A percentile compares a stretch with the other conserved stretches of the same genome.
These are phyloP conservation scores for Lophotriccus pileatus DNA, from an alignment of 2,797 vertebrate species.

Conservation along the genomic window DNA sequence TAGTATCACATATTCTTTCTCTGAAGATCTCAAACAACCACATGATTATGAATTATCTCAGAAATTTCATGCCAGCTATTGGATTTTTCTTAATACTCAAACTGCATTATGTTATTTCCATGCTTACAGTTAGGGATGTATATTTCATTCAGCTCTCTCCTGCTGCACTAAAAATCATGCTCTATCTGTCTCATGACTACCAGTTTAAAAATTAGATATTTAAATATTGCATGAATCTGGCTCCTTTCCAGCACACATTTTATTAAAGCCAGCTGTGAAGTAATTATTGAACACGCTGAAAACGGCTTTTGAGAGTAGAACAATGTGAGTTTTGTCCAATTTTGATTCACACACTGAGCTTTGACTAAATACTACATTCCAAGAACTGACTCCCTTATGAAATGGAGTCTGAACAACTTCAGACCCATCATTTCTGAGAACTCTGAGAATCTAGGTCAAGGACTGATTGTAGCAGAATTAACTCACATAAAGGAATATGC, in stretches of 20 bases:
- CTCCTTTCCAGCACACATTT: neutral
- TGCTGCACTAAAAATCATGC: neutral
- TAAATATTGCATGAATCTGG: neutral
- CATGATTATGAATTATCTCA: neutral
- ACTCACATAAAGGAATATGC: neutral
- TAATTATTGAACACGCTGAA: slow-evolving; percentile 27
- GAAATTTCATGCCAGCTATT: neutral
- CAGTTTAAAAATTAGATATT: neutral
- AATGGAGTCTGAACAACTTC: slow-evolving; percentile 1
- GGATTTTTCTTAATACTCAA: neutral
- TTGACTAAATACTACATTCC: slow-evolving; percentile 1
- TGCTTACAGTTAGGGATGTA: neutral
- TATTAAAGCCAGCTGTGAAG: slow-evolving; percentile 26
- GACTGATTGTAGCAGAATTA: slow-evolving; percentile 7
- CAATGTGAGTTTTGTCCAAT: neutral
- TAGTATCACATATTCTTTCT: neutral
- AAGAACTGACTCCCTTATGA: neutral
- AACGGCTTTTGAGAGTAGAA: neutral
- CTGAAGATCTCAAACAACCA: neutral
- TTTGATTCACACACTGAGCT: neutral
- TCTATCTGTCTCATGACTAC: neutral
- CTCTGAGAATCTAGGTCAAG: slow-evolving; percentile 27
- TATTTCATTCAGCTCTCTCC: neutral
- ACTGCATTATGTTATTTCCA: neutral
- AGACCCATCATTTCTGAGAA: neutral